phyloP scores from a whole-genome alignment of 1,140 invertebrate species.

The Nasonia longicornis region DNA sequence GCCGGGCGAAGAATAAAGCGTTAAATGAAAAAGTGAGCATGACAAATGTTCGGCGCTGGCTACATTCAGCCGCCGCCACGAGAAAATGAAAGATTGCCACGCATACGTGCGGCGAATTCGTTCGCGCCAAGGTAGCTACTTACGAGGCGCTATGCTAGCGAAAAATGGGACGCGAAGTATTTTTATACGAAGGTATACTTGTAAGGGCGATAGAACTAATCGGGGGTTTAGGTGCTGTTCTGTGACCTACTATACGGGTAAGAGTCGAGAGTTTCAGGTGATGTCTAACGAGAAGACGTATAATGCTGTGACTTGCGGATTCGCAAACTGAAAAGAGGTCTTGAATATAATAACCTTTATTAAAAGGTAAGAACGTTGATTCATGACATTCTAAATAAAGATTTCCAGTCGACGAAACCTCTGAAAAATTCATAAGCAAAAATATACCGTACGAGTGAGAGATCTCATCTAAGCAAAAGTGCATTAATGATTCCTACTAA shows the following conservation, averaged over 20 bases:
- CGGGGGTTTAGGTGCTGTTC: neutral
- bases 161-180: neutral
- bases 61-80: neutral
- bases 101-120: slow-evolving; percentile 20
- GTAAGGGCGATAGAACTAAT: neutral
- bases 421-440: too few relatives aligned
- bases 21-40: slow-evolving; percentile 33
- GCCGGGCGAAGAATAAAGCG: slow-evolving; percentile 25
- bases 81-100: slow-evolving; percentile 16
- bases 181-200: neutral
- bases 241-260: too few relatives aligned
- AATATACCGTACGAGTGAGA: too few relatives aligned
- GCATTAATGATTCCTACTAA: neutral
- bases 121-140: too few relatives aligned
- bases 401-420: too few relatives aligned
- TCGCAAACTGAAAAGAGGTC: too few relatives aligned
- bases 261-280: too few relatives aligned
- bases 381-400: too few relatives aligned
- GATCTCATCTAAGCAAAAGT: neutral
- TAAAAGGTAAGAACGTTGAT: too few relatives aligned
- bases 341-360: too few relatives aligned
- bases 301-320: too few relatives aligned
- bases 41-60: slow-evolving; percentile 7
- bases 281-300: too few relatives aligned
- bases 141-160: neutral